Conservation (phyloP, 2,888 invertebrate species). For the Oxyscelio sp. region DNA sequence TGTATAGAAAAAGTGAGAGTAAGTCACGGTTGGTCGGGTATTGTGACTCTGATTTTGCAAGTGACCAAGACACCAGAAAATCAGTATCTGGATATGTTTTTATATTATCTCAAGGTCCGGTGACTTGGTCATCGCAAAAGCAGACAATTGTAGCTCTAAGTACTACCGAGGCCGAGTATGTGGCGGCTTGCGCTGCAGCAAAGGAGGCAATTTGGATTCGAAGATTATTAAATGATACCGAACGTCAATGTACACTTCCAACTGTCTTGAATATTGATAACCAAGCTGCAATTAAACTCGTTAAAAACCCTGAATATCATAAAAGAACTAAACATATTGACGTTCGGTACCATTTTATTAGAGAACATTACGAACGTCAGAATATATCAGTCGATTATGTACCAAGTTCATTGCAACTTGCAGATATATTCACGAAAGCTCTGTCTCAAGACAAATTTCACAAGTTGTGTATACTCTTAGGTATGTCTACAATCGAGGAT, state of each 20-base stretch:
- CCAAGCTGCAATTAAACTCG: conserved; percentile 20
- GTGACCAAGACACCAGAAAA: conserved; percentile 62
- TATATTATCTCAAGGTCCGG: conserved; percentile 55
- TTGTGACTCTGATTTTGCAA: conserved; percentile 70
- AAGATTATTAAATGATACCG: conserved; percentile 63
- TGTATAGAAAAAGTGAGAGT: conserved; percentile 51
- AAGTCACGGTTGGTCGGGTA: background rate
- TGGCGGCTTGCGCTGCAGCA: conserved; percentile 76
- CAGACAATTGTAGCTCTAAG: conserved; percentile 74
- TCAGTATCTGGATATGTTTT: conserved; percentile 78
- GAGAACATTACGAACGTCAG: conserved; percentile 19
- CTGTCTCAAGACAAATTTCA: background rate
- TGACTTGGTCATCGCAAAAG: conserved; percentile 74
- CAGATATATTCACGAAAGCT: conserved; percentile 14
- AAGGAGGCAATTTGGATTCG: conserved; percentile 78
- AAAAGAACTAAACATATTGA: conserved; percentile 36
- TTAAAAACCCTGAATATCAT: conserved; percentile 28
- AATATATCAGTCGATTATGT: conserved; percentile 22
- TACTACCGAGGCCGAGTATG: conserved; percentile 76
- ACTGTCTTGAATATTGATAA: conserved; percentile 74
- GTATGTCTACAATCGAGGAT: no score
- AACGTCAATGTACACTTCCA: conserved; percentile 27
- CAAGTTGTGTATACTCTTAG: background rate
- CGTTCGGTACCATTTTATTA: conserved; percentile 22
- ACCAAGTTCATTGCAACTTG: conserved; percentile 9